Conservation (phyloP, 2,113 vertebrate species). For the Pelecanoides urinatrix region DNA sequence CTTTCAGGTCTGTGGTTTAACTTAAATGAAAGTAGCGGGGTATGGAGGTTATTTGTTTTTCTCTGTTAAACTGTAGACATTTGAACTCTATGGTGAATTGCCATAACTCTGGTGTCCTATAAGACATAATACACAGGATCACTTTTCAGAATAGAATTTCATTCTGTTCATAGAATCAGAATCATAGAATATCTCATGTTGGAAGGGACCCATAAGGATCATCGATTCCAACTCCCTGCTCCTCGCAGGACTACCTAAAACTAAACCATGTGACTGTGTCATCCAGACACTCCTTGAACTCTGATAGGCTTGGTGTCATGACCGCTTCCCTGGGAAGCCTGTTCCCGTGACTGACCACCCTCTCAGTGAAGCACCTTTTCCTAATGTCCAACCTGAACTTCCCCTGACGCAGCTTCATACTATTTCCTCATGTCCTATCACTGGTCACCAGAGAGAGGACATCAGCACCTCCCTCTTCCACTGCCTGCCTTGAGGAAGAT, state of each 20-base stretch:
- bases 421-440: not conserved
- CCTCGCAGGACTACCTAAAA: not conserved
- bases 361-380: not conserved
- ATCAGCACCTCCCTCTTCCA: not conserved
- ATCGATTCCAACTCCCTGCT: not conserved
- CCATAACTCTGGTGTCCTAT: not conserved
- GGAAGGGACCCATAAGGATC: not conserved
- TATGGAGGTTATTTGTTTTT: not conserved
- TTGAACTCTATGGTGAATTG: not conserved
- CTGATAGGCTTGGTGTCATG: not conserved
- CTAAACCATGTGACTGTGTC: not conserved
- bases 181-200: not conserved
- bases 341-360: not conserved
- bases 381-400: not conserved
- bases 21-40: not conserved
- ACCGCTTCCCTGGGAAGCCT: not conserved
- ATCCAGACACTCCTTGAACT: not conserved
- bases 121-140: not conserved
- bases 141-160: not conserved
- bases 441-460: not conserved
- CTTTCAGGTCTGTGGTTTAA: not conserved
- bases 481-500: not conserved
- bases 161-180: not conserved
- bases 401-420: not conserved
- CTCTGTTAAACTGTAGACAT: not conserved